Percentiles rank a stretch among this genome's conserved stretches.
Conservation (phyloP, 2,113 vertebrate species). For the Mastomys coucha region DNA sequence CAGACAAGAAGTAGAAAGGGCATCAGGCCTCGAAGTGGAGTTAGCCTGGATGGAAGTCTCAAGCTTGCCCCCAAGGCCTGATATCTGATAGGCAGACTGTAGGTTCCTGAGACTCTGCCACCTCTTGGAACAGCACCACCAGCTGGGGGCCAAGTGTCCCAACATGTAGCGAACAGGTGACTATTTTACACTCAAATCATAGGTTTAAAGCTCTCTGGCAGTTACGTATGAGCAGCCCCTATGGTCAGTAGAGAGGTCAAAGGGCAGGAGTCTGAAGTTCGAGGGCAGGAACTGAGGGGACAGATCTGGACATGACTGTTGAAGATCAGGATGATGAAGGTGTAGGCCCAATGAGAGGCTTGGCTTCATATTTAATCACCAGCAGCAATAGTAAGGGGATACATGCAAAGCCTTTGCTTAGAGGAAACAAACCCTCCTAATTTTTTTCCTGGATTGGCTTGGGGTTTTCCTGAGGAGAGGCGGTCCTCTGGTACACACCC, state of each 20-base stretch:
- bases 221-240: neutral
- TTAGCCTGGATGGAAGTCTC: neutral
- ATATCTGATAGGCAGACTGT: neutral
- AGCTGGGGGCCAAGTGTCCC: neutral
- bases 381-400: neutral
- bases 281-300: neutral
- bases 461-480: conserved; percentile 1
- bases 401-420: neutral
- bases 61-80: neutral
- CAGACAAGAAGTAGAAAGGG: neutral
- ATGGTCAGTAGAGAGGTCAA: neutral
- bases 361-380: neutral
- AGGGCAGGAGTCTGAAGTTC: neutral
- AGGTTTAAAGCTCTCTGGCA: neutral
- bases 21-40: too few relatives aligned
- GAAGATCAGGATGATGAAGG: neutral
- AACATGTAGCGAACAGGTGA: too few relatives aligned
- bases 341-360: rapidly evolving
- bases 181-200: too few relatives aligned
- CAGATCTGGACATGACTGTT: neutral
- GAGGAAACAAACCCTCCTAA: neutral
- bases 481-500: neutral
- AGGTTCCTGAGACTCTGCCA: neutral
- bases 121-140: neutral
- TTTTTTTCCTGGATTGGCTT: rapidly evolving